phyloP scores from a whole-genome alignment of 1,140 invertebrate species.

The Penaeus japonicus region DNA sequence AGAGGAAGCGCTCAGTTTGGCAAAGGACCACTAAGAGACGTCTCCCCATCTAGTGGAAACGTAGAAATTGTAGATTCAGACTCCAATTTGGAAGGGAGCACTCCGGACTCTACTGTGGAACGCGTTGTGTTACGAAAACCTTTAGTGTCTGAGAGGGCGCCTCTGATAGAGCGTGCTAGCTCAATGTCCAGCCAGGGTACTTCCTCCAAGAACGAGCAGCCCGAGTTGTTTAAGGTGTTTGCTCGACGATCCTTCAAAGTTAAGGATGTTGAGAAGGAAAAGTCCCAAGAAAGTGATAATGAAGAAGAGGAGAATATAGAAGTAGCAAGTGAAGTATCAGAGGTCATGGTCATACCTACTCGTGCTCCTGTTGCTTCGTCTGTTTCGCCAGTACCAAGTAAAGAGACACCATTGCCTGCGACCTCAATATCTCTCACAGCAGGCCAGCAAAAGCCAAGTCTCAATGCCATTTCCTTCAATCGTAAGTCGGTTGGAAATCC shows the following conservation, averaged over 20 bases:
- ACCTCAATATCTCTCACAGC: not conserved
- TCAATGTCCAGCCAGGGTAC: not conserved
- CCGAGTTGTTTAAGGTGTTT: constrained; percentile 82
- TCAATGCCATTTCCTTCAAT: constrained; percentile 42
- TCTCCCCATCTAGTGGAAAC: not conserved
- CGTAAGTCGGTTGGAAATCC: constrained; percentile 45
- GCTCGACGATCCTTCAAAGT: constrained; percentile 78
- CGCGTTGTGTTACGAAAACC: constrained; percentile 49
- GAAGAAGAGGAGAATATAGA: constrained; percentile 69
- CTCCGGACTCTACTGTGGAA: constrained; percentile 29
- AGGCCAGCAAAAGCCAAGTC: constrained; percentile 23
- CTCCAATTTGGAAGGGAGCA: not conserved
- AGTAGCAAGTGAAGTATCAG: constrained; percentile 63
- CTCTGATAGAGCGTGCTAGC: constrained; percentile 26
- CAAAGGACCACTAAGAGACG: not conserved
- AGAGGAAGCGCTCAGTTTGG: constrained; percentile 7
- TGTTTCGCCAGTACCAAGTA: not conserved
- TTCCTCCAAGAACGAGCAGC: constrained; percentile 69
- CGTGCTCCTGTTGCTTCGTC: constrained; percentile 4
- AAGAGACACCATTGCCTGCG: not conserved
- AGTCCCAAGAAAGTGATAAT: constrained; percentile 72
- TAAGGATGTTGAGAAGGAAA: constrained; percentile 71
- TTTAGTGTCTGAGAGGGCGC: constrained; percentile 25
- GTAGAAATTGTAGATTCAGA: constrained; percentile 22
- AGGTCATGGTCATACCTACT: constrained; percentile 18